Evolutionary conservation across 2,113 vertebrate species (phyloP).

Genomic region (Leuciscus idus): DNA sequence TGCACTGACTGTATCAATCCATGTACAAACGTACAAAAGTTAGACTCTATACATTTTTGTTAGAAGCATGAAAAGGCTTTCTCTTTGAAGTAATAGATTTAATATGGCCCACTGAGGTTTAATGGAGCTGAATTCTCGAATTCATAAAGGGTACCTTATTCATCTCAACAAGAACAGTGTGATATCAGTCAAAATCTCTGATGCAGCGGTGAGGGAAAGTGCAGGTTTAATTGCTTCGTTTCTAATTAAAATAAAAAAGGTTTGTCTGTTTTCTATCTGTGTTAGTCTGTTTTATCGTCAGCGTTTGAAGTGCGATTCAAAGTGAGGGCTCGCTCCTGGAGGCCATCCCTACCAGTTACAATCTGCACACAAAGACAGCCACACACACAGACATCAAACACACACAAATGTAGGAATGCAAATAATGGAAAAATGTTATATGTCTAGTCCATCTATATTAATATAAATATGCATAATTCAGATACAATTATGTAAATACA

Average conservation of each 20-base stretch:
- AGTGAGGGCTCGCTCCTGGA: slow-evolving; percentile 60
- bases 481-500: slow-evolving; percentile 16
- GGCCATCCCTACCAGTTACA: slow-evolving; percentile 58
- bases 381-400: slow-evolving; percentile 57
- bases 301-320: slow-evolving; percentile 72
- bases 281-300: slow-evolving; percentile 58
- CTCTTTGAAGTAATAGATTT: slow-evolving; percentile 26
- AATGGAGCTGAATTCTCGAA: not conserved
- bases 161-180: slow-evolving; percentile 51
- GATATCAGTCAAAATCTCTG: slow-evolving; percentile 39
- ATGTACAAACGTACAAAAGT: not conserved
- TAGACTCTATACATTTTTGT: slow-evolving; percentile 6
- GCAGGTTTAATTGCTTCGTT: slow-evolving; percentile 68
- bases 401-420: slow-evolving; percentile 24
- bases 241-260: slow-evolving; percentile 73
- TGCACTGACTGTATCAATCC: not conserved
- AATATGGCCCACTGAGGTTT: slow-evolving; percentile 28
- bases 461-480: not conserved
- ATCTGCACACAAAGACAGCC: slow-evolving; percentile 62
- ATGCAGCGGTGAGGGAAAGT: slow-evolving; percentile 47
- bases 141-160: slow-evolving; percentile 47
- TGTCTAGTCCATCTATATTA: not conserved
- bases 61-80: not conserved
- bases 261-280: slow-evolving; percentile 63
- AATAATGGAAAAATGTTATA: not conserved